Evolutionary conservation across 2,113 vertebrate species (phyloP).

Genomic region (Neofelis nebulosa): DNA sequence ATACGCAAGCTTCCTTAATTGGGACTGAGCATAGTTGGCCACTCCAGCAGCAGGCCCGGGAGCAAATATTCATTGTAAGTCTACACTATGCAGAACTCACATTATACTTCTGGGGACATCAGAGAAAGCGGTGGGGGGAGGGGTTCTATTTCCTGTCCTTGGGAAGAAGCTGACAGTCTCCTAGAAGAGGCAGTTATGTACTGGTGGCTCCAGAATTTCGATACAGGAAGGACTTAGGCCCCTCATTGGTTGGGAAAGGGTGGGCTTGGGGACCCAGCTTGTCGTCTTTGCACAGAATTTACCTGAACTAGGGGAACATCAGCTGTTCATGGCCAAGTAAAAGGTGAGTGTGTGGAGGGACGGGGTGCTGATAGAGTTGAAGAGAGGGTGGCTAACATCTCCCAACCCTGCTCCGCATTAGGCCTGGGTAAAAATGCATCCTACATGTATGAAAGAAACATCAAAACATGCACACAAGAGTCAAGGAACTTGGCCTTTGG

Average conservation of each 20-base stretch:
- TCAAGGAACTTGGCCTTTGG: not conserved
- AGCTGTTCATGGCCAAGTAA: not conserved
- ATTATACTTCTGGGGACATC: not conserved
- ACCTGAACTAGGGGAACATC: not conserved
- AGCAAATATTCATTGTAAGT: not conserved
- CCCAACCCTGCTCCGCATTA: not conserved
- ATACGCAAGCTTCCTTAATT: not conserved
- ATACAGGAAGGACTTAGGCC: not conserved
- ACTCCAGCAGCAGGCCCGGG: not conserved
- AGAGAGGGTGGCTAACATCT: not conserved
- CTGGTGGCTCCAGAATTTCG: not conserved
- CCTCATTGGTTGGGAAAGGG: not conserved
- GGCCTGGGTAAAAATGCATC: not conserved
- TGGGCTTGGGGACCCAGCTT: not conserved
- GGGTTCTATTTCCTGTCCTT: not conserved
- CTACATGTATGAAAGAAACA: not conserved
- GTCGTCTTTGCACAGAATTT: not conserved
- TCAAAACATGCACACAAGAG: not conserved
- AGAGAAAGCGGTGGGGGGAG: not conserved
- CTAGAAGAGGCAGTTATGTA: not conserved
- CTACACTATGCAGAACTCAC: not conserved
- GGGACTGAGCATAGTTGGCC: not conserved
- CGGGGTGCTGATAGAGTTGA: not conserved
- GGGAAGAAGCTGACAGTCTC: not conserved
- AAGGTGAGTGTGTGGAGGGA: not conserved